A percentile compares a stretch with the other conserved stretches of the same genome.
phyloP scores from a whole-genome alignment of 2,113 vertebrate genomes.

The Nibea coibor region DNA sequence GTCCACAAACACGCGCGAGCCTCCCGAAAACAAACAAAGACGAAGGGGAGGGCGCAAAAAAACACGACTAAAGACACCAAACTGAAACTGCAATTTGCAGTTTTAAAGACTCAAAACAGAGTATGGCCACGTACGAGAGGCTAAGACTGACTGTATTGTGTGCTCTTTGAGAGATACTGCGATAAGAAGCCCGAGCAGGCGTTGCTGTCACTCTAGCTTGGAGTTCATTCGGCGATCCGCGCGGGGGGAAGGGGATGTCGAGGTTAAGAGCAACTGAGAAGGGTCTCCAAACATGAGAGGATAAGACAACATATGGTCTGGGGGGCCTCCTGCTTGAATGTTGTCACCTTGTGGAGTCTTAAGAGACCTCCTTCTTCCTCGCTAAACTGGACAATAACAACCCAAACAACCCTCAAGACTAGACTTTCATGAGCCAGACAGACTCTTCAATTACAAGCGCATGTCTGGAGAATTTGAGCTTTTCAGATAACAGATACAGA shows the following conservation, averaged over 20 bases:
- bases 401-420: constrained; percentile 32
- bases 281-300: constrained; percentile 52
- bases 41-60: background rate
- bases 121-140: background rate
- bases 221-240: background rate
- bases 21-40: constrained; percentile 39
- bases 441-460: constrained; percentile 20
- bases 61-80: background rate
- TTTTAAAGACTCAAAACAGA: constrained; percentile 8
- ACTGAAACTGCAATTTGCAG: constrained; percentile 1
- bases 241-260: background rate
- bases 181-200: constrained; percentile 69
- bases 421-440: constrained; percentile 35
- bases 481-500: constrained; percentile 50
- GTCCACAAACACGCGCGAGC: constrained; percentile 42
- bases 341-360: constrained; percentile 47
- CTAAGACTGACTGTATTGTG: constrained; percentile 5
- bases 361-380: constrained; percentile 17
- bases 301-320: constrained; percentile 71
- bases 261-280: constrained; percentile 55
- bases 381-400: constrained; percentile 31
- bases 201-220: constrained; percentile 73
- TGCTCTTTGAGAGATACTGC: constrained; percentile 53
- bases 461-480: constrained; percentile 53
- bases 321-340: constrained; percentile 22